Evolutionary conservation across 2,888 invertebrate genomes (phyloP).

Genomic region (Aphodius sticticus): DNA sequence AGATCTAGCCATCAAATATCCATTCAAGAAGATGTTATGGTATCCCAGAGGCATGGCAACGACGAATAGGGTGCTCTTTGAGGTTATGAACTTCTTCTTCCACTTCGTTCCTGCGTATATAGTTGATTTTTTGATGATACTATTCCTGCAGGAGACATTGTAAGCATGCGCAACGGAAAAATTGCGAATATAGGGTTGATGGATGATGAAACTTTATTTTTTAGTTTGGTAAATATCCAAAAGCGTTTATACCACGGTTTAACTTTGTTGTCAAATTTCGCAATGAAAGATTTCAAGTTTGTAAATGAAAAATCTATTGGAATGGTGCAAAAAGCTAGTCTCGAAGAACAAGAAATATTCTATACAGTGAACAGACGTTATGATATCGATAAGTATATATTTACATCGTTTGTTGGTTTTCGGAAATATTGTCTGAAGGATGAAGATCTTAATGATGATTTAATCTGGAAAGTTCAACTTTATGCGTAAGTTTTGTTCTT

Average conservation of each 20-base stretch:
- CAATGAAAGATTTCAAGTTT: slow-evolving; percentile 9
- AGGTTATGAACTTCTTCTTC: slow-evolving; percentile 70
- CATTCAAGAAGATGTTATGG: slow-evolving; percentile 77
- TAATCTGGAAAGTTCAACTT: background rate
- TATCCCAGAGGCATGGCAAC: slow-evolving; percentile 76
- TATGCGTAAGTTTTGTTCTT: background rate
- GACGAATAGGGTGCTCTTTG: slow-evolving; percentile 69
- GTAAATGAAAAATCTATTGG: background rate
- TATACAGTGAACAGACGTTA: background rate
- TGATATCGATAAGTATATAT: background rate
- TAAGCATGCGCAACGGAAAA: slow-evolving; percentile 60
- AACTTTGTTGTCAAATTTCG: background rate
- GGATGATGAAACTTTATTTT: background rate
- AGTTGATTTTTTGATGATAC: slow-evolving; percentile 70
- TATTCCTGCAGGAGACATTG: slow-evolving; percentile 74
- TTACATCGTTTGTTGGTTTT: background rate
- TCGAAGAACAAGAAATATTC: slow-evolving; percentile 5
- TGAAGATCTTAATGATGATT: background rate
- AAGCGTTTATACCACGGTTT: background rate
- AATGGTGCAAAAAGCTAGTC: background rate
- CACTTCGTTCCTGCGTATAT: slow-evolving; percentile 79
- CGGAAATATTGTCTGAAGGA: slow-evolving; percentile 13
- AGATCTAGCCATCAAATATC: slow-evolving; percentile 68
- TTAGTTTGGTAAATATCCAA: slow-evolving; percentile 12
- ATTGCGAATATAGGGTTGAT: background rate